phyloP scores from a whole-genome alignment of 2,888 invertebrate genomes.

The Biston betularia region DNA sequence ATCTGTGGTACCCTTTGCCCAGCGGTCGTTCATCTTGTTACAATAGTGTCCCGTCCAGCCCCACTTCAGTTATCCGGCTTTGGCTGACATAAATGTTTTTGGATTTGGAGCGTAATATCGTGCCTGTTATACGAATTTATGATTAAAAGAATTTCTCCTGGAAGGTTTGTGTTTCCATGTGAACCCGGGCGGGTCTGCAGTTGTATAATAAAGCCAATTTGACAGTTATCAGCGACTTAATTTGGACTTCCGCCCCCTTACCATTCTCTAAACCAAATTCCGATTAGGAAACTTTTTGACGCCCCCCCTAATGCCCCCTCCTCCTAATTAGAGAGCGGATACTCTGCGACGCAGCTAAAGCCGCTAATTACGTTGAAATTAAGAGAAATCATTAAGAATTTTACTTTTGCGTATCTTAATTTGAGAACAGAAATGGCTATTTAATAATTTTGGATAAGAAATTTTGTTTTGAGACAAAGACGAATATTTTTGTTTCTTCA shows the following conservation, averaged over 20 bases:
- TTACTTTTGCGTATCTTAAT: constrained; percentile 38
- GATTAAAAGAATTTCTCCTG: no score
- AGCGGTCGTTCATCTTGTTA: no score
- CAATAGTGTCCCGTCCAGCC: no score
- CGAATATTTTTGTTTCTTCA: background rate
- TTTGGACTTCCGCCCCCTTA: constrained; percentile 17
- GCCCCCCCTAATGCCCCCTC: constrained; percentile 48
- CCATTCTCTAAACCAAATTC: constrained; percentile 24
- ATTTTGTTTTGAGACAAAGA: constrained; percentile 1
- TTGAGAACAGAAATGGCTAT: constrained; percentile 25
- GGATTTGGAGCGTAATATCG: no score
- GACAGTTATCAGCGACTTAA: constrained; percentile 19
- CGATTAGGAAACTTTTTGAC: constrained; percentile 71
- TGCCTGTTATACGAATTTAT: no score
- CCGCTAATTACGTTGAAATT: constrained; percentile 60
- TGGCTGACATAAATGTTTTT: no score
- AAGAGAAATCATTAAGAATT: constrained; percentile 51
- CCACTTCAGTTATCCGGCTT: no score
- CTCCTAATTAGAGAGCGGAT: constrained; percentile 66
- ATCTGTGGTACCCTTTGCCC: no score
- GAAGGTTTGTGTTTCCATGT: no score
- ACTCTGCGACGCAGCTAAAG: constrained; percentile 48
- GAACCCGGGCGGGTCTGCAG: no score
- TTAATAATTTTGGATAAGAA: constrained; percentile 13
- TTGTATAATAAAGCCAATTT: background rate